Conservation (phyloP, 1,140 invertebrate genomes). For the Polyergus mexicanus region DNA sequence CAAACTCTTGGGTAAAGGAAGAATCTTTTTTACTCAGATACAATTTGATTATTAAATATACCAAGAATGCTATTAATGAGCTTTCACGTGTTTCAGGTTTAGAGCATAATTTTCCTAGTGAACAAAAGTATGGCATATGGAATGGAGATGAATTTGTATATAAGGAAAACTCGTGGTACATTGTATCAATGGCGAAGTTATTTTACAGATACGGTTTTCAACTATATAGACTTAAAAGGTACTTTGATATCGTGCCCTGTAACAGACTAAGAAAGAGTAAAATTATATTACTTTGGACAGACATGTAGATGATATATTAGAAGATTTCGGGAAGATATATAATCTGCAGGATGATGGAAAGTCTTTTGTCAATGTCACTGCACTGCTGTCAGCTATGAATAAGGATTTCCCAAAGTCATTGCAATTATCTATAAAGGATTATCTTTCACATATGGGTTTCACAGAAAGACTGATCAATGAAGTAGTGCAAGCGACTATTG, state of each 20-base stretch:
- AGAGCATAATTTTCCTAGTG: slow-evolving; percentile 68
- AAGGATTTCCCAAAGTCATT: slow-evolving; percentile 86
- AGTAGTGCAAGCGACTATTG: slow-evolving; percentile 87
- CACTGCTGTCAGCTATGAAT: slow-evolving; percentile 87
- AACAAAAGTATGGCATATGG: slow-evolving; percentile 85
- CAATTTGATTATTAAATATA: neutral
- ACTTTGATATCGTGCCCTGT: slow-evolving; percentile 66
- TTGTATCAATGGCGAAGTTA: slow-evolving; percentile 85
- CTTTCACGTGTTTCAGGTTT: slow-evolving; percentile 79
- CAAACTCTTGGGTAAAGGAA: slow-evolving; percentile 85
- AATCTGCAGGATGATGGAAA: slow-evolving; percentile 86
- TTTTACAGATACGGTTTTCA: slow-evolving; percentile 88
- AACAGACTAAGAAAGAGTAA: slow-evolving; percentile 15
- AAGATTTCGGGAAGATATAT: slow-evolving; percentile 88
- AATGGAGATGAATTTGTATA: slow-evolving; percentile 87
- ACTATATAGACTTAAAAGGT: slow-evolving; percentile 84
- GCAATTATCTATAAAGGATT: slow-evolving; percentile 81
- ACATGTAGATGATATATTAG: slow-evolving; percentile 76
- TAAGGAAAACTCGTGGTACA: slow-evolving; percentile 85
- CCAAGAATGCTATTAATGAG: neutral
- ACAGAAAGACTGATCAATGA: slow-evolving; percentile 87
- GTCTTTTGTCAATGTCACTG: slow-evolving; percentile 86
- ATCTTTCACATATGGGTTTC: slow-evolving; percentile 85
- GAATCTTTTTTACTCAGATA: slow-evolving; percentile 2
- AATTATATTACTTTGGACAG: slow-evolving; percentile 63